Evolutionary conservation across 2,797 vertebrate genomes (phyloP).

Genomic region (Alfaro cultratus): DNA sequence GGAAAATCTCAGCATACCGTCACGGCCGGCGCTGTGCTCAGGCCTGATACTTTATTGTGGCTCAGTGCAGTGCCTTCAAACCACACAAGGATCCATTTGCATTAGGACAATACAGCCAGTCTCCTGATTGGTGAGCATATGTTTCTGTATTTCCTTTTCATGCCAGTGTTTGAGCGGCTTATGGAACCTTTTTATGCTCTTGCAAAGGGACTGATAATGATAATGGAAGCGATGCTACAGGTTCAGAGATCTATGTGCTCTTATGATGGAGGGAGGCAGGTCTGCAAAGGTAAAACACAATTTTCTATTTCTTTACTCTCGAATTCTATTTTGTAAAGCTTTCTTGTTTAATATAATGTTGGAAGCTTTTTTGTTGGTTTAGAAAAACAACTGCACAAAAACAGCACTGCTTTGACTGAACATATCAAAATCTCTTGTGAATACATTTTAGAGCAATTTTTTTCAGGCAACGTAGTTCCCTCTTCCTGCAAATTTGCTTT

Average conservation of each 20-base stretch:
- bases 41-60: neutral
- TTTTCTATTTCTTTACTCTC: neutral
- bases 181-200: neutral
- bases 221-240: neutral
- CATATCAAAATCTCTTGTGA: neutral
- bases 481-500: neutral
- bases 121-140: neutral
- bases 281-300: neutral
- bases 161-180: neutral
- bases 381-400: neutral
- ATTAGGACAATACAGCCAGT: neutral
- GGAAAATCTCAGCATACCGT: neutral
- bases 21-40: neutral
- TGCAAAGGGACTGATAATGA: neutral
- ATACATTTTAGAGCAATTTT: neutral
- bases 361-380: neutral
- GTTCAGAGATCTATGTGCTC: neutral
- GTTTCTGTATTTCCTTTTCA: neutral
- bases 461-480: neutral
- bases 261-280: neutral
- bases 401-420: neutral
- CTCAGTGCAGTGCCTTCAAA: neutral
- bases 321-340: neutral
- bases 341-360: neutral
- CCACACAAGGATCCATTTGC: neutral